Conservation (phyloP, 1,140 invertebrate genomes). For the Drosophila punjabiensis region DNA sequence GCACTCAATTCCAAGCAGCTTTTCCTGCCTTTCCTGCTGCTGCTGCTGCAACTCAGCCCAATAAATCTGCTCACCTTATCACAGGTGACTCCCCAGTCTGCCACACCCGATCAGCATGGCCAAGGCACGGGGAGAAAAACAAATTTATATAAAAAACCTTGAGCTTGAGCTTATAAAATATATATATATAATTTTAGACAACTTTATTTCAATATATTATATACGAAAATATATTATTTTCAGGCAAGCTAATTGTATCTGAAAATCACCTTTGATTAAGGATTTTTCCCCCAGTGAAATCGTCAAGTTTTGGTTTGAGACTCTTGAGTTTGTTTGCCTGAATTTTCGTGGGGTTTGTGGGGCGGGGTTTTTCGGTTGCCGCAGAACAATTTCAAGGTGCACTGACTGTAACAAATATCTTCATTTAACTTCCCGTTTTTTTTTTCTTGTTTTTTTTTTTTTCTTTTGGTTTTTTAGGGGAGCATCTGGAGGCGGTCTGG, state of each 20-base stretch:
- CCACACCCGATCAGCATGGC: slow-evolving; percentile 32
- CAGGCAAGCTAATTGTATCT: not conserved
- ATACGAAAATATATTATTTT: not conserved
- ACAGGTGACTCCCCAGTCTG: slow-evolving; percentile 42
- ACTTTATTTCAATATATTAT: not conserved
- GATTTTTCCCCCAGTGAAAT: slow-evolving; percentile 2
- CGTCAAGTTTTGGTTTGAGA: not conserved
- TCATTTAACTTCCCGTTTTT: slow-evolving; percentile 63
- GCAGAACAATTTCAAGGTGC: slow-evolving; percentile 79
- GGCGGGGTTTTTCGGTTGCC: slow-evolving; percentile 37
- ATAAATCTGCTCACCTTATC: slow-evolving; percentile 49
- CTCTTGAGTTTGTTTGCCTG: slow-evolving; percentile 20
- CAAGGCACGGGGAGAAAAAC: not conserved
- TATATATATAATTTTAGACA: not conserved
- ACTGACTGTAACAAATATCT: slow-evolving; percentile 81
- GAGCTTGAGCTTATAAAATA: not conserved
- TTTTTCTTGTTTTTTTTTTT: slow-evolving; percentile 8
- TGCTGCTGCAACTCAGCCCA: slow-evolving; percentile 21
- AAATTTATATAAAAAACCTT: not conserved
- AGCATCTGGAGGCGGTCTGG: slow-evolving; percentile 44
- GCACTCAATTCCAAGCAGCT: slow-evolving; percentile 43
- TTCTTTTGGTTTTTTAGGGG: not conserved
- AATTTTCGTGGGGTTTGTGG: slow-evolving; percentile 9
- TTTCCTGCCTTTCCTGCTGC: slow-evolving; percentile 16
- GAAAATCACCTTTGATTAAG: not conserved